These are phyloP conservation scores for Tetraneura akinire DNA, from an alignment of 1,140 invertebrate genomes.

Conservation along the genomic window DNA sequence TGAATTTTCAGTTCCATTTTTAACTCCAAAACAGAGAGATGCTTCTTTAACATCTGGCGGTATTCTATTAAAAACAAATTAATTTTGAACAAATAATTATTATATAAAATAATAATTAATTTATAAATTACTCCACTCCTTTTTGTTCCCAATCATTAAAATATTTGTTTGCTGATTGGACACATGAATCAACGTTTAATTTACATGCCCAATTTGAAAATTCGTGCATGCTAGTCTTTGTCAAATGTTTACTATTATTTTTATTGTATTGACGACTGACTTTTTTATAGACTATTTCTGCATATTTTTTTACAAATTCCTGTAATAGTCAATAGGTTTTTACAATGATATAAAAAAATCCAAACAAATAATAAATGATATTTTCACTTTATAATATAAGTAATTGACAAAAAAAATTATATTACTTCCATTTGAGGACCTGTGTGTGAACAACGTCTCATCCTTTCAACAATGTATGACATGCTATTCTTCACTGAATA, in stretches of 20 bases:
- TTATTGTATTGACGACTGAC: not conserved
- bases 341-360: not conserved
- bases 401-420: no score
- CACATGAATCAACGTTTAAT: constrained; percentile 29
- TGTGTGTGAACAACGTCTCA: constrained; percentile 4
- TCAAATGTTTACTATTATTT: constrained; percentile 15
- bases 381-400: no score
- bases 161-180: not conserved
- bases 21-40: constrained; percentile 46
- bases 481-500: constrained; percentile 57
- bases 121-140: constrained; percentile 12
- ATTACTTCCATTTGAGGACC: constrained; percentile 1
- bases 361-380: no score
- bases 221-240: constrained; percentile 7
- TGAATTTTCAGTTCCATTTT: constrained; percentile 30
- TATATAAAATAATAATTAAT: not conserved
- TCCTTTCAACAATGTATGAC: constrained; percentile 31
- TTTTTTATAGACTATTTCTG: constrained; percentile 20
- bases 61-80: constrained; percentile 10
- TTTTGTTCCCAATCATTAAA: constrained; percentile 9
- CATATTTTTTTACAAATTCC: constrained; percentile 28
- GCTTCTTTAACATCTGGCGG: constrained; percentile 52
- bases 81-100: not conserved
- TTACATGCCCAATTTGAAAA: constrained; percentile 35
- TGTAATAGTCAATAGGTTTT: no score